Evolutionary conservation across 2,113 vertebrate species (phyloP).

Genomic region (Bathybates hornii): DNA sequence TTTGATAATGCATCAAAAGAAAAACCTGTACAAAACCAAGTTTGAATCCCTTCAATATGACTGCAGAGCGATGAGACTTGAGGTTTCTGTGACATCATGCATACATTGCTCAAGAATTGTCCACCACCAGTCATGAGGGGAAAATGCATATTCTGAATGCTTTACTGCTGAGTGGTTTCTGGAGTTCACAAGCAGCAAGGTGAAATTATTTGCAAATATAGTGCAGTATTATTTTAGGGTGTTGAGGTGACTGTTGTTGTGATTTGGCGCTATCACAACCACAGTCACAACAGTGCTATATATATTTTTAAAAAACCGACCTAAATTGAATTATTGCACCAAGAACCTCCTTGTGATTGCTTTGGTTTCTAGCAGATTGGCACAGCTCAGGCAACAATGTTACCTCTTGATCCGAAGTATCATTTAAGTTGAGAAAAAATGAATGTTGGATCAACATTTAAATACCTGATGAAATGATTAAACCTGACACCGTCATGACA

Average conservation of each 20-base stretch:
- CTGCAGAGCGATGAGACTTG: neutral
- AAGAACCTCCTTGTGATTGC: neutral
- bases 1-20: neutral
- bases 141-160: neutral
- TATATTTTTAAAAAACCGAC: fast-evolving
- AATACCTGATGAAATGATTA: fast-evolving
- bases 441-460: neutral
- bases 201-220: neutral
- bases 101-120: neutral
- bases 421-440: too few relatives aligned
- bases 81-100: neutral
- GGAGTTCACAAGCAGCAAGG: neutral
- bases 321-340: neutral
- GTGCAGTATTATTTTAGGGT: neutral
- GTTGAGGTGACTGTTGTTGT: neutral
- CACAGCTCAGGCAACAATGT: too few relatives aligned
- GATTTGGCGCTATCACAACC: neutral
- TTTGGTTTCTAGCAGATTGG: neutral
- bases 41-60: neutral
- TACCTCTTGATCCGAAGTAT: too few relatives aligned
- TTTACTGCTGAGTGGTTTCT: neutral
- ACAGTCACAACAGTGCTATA: neutral
- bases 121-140: neutral
- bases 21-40: neutral
- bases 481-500: fast-evolving